Percentiles rank a stretch among this genome's conserved stretches.
Conservation (phyloP, 1,140 invertebrate genomes). For the Riptortus pedestris region DNA sequence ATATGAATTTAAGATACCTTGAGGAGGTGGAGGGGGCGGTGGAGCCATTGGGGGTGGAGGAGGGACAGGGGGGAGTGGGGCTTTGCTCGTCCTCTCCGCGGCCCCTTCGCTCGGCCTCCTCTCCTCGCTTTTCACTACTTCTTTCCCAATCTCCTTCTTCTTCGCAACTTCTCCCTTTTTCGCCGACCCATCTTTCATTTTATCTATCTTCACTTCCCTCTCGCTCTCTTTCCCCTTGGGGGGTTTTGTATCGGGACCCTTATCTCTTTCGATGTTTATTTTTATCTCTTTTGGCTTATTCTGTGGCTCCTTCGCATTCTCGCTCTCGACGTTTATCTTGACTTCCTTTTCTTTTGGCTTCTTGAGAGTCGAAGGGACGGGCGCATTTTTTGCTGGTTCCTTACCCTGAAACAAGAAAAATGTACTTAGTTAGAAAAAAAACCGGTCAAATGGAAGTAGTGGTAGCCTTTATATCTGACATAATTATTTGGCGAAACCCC, state of each 20-base stretch:
- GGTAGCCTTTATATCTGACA: too few relatives aligned
- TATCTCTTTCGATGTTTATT: neutral
- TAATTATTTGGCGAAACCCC: too few relatives aligned
- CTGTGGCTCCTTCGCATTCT: neutral
- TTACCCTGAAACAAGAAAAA: too few relatives aligned
- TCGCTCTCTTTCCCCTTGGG: neutral
- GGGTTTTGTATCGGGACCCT: neutral
- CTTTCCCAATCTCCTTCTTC: neutral
- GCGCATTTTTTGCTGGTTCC: too few relatives aligned
- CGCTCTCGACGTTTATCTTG: neutral
- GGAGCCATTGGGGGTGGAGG: slow-evolving; percentile 23
- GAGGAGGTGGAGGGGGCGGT: slow-evolving; percentile 8
- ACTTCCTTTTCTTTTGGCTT: neutral
- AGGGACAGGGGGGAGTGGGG: slow-evolving; percentile 48
- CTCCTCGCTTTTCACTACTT: neutral
- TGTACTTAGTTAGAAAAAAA: too few relatives aligned
- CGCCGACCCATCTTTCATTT: neutral
- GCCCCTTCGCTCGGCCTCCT: neutral
- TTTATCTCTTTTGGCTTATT: neutral
- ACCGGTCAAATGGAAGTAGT: too few relatives aligned
- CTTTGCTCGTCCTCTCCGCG: slow-evolving; percentile 38
- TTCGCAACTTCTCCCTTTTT: neutral
- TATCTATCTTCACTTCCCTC: neutral
- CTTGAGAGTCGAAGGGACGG: neutral
- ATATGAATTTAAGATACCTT: too few relatives aligned